These are phyloP conservation scores for Saguinus imperator DNA, from an alignment of 2,113 vertebrate species.

Conservation along the genomic window DNA sequence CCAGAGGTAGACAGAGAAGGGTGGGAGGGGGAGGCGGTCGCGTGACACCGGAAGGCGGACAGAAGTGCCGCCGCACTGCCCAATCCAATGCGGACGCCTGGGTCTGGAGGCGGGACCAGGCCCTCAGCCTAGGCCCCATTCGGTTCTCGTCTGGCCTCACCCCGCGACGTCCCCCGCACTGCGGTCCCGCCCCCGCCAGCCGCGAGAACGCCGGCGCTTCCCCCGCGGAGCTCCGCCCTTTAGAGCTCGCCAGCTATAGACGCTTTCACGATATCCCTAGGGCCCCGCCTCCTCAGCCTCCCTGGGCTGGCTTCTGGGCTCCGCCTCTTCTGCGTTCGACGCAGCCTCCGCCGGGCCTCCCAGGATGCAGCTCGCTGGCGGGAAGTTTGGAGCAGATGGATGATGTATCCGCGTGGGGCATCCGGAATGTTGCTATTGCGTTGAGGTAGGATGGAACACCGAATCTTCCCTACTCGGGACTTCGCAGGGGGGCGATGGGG, in stretches of 20 bases:
- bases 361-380: constrained; percentile 61
- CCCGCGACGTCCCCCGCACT: not conserved
- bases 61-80: not conserved
- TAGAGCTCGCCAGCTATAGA: not conserved
- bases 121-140: not conserved
- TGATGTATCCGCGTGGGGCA: accelerated
- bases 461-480: accelerated
- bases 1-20: not conserved
- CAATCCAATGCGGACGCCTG: constrained; percentile 30
- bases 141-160: not conserved
- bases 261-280: not conserved
- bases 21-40: constrained; percentile 25
- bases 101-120: constrained; percentile 21
- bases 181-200: constrained; percentile 12
- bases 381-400: not conserved
- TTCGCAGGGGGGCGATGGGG: not conserved
- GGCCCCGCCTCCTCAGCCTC: not conserved
- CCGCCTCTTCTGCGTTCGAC: not conserved
- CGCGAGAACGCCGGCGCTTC: not conserved
- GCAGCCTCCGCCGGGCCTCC: accelerated
- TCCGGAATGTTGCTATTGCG: accelerated
- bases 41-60: constrained; percentile 67
- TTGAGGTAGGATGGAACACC: not conserved
- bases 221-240: not conserved
- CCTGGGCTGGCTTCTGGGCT: accelerated